Evolutionary conservation across 2,888 invertebrate genomes (phyloP), one percentile per base, ranked within the genome.

Genomic region (Brachylomia viminalis): DNA sequence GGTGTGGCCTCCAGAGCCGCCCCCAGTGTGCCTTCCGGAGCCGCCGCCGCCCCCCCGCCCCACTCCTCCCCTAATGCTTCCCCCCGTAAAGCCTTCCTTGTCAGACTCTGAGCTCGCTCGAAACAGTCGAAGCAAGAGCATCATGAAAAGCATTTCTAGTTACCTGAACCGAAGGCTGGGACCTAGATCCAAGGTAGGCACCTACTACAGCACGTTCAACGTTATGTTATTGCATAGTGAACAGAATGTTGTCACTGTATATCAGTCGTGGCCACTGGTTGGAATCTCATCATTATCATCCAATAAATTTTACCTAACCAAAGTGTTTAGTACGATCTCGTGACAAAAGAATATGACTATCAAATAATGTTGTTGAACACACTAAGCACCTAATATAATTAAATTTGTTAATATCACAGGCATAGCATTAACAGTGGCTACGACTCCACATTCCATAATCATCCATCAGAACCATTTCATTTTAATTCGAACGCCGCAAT

Each of bases 61-160:
- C n/a, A 89, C 93, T 2, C 93, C 93, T 0, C 94, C 94, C 5
- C 88, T 91, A 49, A 88, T 93, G 87, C 88, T 93, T 11, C 87
- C 94, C 54, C 93, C 95, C 17, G 95, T 95, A 56, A 93, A 94
- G 20, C 93, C 95, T 7, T 96, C 97, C 33, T 96, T 96, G 83
- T 97, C 97, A 5, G 97, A 97, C 90, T 97, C 97, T 13, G 97
- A 97, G 91, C 91, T 97, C 64, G 93, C 96, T 68, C 92, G 95
- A 76, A 94, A 96, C 42, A 98, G 98, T 89, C 97, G 98, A 82
- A 97, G 98, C 80, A 98, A 98, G 90, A 98, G 98, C 93, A 97
- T 98, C 72, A 98, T 98, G 90, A 98, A 98, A 94, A 97, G 98
- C 71, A 97, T 99, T 82, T 98, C 98, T 30, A 98, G 98, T 92